Evolutionary conservation across 2,797 vertebrate species (phyloP), one percentile per base, ranked within the genome.

Genomic region (Threskiornis aethiopicus): DNA sequence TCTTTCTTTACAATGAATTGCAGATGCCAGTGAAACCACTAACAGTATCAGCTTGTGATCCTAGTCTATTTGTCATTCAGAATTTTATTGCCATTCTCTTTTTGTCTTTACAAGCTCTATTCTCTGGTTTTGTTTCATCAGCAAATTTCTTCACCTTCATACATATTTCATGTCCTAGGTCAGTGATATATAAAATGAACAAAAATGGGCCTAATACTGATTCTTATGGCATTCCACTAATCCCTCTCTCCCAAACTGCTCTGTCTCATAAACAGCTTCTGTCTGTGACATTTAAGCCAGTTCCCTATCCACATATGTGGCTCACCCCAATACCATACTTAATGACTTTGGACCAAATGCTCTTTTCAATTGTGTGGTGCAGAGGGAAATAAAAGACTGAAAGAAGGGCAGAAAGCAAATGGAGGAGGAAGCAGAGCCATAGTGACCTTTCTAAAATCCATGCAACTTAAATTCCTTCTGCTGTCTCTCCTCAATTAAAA

Each of bases 131-230:
- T 97, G 93, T 96, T 97, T 95, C 95, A 88, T 97, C 97, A 97
- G 97, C 97, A 96, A 93, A 96, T 97, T 97, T 96, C 89, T 93
- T 95, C 86, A 87, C 86, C 89, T 96, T 96, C 91, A 97, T 97
- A 93, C 94, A 97, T 97, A 97, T 97, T 97, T 97, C 95, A 96
- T 97, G 83, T 90, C 78, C 66, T 93, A 93, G 93, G 96, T 92
- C 89, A 92, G 91, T 83, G 90, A 91, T 96, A 93, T 89, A 96
- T 93, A 90, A 96, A 96, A 95, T 72, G 95, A 93, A 89, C 89
- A 86, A 94, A 95, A 97, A 94, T 83, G 78, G 90, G 46, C 57
- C 79, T 91, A 91, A 85, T 90, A 58, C 93, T 67, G 93, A 84
- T 94, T 97, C 93, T 86, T 92, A 84, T 58, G 84, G 90, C 62